These are phyloP conservation scores for Athene cunicularia DNA, from an alignment of 2,113 vertebrate genomes.

Conservation along the genomic window DNA sequence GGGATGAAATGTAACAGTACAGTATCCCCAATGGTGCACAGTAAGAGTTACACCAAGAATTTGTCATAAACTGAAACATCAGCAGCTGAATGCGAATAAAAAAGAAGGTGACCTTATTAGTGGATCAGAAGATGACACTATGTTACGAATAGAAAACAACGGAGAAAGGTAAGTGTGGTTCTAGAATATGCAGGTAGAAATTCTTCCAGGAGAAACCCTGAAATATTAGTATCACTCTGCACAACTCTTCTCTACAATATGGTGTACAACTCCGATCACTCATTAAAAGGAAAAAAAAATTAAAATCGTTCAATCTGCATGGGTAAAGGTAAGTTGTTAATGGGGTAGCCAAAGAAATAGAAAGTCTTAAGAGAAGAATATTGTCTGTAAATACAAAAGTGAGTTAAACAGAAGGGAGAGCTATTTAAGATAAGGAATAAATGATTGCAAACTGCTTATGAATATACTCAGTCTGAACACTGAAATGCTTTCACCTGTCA, in stretches of 20 bases:
- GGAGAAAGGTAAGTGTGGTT: slow-evolving; percentile 11
- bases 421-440: neutral
- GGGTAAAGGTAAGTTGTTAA: slow-evolving; percentile 15
- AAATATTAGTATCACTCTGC: neutral
- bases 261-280: neutral
- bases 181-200: neutral
- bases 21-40: neutral
- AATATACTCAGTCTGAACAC: neutral
- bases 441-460: neutral
- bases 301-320: fast-evolving
- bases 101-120: neutral
- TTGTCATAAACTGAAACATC: neutral
- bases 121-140: neutral
- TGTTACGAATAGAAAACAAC: neutral
- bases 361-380: neutral
- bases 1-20: neutral
- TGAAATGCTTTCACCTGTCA: neutral
- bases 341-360: neutral
- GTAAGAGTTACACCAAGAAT: neutral
- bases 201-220: neutral
- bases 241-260: neutral
- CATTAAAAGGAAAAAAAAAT: neutral
- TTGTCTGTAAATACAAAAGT: neutral
- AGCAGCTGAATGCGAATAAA: neutral
- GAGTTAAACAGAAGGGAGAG: neutral